Evolutionary conservation across 2,797 vertebrate species (phyloP).

Genomic region (Rhinatrema bivittatum): DNA sequence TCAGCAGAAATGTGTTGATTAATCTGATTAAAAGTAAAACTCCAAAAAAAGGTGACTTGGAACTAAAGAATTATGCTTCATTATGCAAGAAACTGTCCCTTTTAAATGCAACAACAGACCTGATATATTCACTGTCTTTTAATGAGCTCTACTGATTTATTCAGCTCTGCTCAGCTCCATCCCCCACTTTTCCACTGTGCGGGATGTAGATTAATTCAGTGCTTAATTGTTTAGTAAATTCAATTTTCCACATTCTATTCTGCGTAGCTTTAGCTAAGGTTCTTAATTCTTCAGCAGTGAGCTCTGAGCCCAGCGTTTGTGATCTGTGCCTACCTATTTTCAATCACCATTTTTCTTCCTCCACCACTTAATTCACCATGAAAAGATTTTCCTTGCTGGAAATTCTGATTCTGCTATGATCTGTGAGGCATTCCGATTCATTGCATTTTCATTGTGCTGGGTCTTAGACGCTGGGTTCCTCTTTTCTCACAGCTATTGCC

Average conservation of each 20-base stretch:
- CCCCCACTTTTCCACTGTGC: slow-evolving; percentile 72
- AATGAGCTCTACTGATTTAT: slow-evolving; percentile 86
- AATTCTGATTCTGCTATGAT: slow-evolving; percentile 99
- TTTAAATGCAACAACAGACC: slow-evolving; percentile 71
- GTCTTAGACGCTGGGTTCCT: slow-evolving; percentile 78
- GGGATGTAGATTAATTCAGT: slow-evolving; percentile 91
- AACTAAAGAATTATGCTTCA: slow-evolving; percentile 46
- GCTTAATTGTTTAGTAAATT: slow-evolving; percentile 99
- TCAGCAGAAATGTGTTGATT: slow-evolving; percentile 60
- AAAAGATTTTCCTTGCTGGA: slow-evolving; percentile 99
- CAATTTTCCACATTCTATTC: slow-evolving; percentile 97
- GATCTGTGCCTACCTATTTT: slow-evolving; percentile 84
- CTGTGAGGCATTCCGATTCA: slow-evolving; percentile 97
- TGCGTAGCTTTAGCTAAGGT: slow-evolving; percentile 88
- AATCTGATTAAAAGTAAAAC: slow-evolving; percentile 63
- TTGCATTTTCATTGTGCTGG: slow-evolving; percentile 94
- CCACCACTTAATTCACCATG: slow-evolving; percentile 96
- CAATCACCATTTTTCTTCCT: slow-evolving; percentile 90
- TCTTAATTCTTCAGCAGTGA: slow-evolving; percentile 87
- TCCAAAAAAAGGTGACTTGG: slow-evolving; percentile 40
- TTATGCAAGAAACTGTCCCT: slow-evolving; percentile 55
- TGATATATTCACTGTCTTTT: slow-evolving; percentile 89
- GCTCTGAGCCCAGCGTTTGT: slow-evolving; percentile 78
- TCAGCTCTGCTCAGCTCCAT: slow-evolving; percentile 56
- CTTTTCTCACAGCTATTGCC: slow-evolving; percentile 77